These are phyloP conservation scores for Oryzias javanicus DNA, from an alignment of 2,113 vertebrate genomes.

Conservation along the genomic window DNA sequence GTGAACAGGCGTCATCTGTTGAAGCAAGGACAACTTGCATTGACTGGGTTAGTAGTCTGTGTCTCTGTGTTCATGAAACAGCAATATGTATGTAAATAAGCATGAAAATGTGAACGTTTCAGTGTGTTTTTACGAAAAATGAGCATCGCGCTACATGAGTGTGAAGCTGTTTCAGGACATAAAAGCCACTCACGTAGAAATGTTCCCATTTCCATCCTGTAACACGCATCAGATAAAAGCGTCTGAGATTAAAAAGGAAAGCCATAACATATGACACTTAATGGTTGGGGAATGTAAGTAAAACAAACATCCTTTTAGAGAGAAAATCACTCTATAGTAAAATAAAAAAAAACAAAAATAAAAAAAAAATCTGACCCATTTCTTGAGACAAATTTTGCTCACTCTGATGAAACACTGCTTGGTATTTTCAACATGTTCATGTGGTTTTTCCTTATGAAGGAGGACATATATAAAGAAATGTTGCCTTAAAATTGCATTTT, in stretches of 20 bases:
- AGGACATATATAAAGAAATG: no score
- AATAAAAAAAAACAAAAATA: not conserved
- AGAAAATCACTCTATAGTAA: not conserved
- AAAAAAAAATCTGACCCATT: not conserved
- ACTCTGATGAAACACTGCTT: no score
- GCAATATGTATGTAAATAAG: not conserved
- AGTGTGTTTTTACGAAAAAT: conserved; percentile 1
- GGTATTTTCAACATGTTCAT: no score
- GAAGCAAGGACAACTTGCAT: conserved; percentile 37
- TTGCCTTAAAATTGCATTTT: no score
- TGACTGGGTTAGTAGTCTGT: conserved; percentile 26
- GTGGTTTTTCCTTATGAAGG: no score
- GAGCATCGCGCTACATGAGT: not conserved
- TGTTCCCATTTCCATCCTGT: conserved; percentile 9
- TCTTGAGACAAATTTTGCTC: no score
- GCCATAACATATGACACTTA: not conserved
- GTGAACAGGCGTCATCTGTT: conserved; percentile 57
- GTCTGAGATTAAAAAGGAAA: conserved; percentile 7
- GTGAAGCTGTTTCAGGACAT: conserved; percentile 1
- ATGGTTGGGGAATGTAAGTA: not conserved
- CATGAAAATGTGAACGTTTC: conserved; percentile 7
- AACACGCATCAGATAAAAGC: conserved; percentile 3
- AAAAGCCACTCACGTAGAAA: conserved; percentile 13
- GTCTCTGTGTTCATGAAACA: conserved; percentile 4
- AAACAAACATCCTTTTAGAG: not conserved